A percentile compares a stretch with the other conserved stretches of the same genome.
phyloP scores from a whole-genome alignment of 2,113 vertebrate genomes.

The Neolamprologus fasciatus region DNA sequence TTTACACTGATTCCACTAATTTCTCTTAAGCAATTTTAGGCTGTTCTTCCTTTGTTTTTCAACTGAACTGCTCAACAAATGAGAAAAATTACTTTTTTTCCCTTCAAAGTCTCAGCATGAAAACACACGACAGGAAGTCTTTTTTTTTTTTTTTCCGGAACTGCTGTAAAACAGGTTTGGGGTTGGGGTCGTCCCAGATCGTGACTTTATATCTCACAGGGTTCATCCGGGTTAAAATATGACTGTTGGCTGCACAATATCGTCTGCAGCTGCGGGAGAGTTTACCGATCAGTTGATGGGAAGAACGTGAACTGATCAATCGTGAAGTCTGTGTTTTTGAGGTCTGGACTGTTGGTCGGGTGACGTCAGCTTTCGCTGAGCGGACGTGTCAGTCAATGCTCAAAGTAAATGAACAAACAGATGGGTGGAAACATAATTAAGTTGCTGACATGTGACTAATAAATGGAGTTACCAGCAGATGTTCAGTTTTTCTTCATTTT shows the following conservation, averaged over 20 bases:
- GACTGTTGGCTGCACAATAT: not conserved
- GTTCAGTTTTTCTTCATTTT: not conserved
- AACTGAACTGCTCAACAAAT: not conserved
- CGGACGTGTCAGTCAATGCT: not conserved
- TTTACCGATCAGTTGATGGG: no score
- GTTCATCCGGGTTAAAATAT: not conserved
- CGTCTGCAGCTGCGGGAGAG: accelerated
- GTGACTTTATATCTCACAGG: not conserved
- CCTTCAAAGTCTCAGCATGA: not conserved
- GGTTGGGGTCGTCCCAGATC: not conserved
- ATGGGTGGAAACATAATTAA: not conserved
- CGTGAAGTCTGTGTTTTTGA: not conserved
- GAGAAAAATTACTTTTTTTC: not conserved
- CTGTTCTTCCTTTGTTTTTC: not conserved
- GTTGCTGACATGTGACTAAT: not conserved
- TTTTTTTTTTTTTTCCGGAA: accelerated
- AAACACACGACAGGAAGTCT: not conserved
- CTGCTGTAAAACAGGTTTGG: not conserved
- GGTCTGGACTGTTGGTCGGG: not conserved
- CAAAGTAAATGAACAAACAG: not conserved
- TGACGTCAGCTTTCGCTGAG: not conserved
- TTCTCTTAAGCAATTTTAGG: not conserved
- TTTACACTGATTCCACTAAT: accelerated
- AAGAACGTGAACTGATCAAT: not conserved
- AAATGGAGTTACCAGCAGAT: not conserved